Evolutionary conservation across 2,113 vertebrate genomes (phyloP).

Genomic region (Rynchops niger): DNA sequence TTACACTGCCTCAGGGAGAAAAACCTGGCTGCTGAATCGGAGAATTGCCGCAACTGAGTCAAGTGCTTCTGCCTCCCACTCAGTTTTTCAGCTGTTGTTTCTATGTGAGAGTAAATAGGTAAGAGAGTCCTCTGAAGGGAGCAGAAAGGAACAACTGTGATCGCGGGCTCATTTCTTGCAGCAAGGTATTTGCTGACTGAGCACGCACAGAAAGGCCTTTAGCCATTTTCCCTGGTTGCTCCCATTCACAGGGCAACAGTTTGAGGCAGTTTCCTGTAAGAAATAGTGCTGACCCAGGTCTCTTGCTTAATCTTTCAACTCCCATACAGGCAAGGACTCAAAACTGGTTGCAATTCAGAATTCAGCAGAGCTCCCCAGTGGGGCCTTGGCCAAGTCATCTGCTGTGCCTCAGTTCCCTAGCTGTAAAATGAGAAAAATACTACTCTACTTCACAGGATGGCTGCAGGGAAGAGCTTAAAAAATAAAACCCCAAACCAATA

Average conservation of each 20-base stretch:
- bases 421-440: neutral
- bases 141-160: neutral
- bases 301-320: conserved; percentile 6
- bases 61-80: conserved; percentile 45
- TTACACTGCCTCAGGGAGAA: conserved; percentile 37
- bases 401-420: neutral
- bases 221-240: neutral
- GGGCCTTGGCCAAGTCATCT: neutral
- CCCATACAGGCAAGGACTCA: neutral
- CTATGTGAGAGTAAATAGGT: conserved; percentile 28
- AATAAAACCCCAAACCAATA: neutral
- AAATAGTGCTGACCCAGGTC: neutral
- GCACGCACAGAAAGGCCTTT: neutral
- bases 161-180: neutral
- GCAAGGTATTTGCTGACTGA: conserved; percentile 22
- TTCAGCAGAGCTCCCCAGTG: neutral
- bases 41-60: conserved; percentile 40
- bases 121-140: neutral
- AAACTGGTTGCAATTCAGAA: neutral
- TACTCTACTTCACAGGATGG: neutral
- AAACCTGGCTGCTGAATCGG: conserved; percentile 30
- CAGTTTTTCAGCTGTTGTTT: conserved; percentile 16
- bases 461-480: neutral
- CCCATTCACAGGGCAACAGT: neutral
- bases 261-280: neutral